phyloP scores from a whole-genome alignment of 30 jellyfish, hydroid and myxozoan species.

The Chrysaora quinquecirrha region DNA sequence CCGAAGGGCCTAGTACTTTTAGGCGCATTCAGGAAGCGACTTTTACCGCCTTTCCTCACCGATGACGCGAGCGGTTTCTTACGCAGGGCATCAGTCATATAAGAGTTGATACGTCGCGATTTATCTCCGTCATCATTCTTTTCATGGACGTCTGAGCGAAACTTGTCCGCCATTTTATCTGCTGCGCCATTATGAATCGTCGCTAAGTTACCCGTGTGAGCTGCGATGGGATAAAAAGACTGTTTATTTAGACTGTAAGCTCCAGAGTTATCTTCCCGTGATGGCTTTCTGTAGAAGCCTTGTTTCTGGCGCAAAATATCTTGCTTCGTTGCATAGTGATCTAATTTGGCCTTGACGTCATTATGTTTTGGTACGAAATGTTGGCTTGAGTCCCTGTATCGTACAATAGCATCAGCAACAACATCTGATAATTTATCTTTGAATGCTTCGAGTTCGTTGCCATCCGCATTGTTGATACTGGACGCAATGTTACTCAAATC shows the following conservation, averaged over 20 bases:
- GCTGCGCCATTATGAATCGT: background rate
- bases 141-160: no score
- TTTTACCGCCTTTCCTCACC: background rate
- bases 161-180: background rate
- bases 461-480: constrained; percentile 3
- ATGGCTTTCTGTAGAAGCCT: background rate
- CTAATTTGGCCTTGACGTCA: background rate
- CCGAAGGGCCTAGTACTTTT: background rate
- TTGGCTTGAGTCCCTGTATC: constrained; percentile 12
- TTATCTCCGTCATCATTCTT: background rate
- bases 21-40: background rate
- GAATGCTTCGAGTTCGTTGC: constrained; percentile 32
- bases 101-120: background rate
- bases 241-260: background rate
- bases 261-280: background rate
- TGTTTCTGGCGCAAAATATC: background rate
- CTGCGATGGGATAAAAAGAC: background rate
- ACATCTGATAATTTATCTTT: constrained; percentile 68
- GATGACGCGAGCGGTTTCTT: background rate
- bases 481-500: constrained; percentile 13
- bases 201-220: background rate
- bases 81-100: background rate
- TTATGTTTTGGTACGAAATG: background rate
- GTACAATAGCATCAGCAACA: constrained; percentile 73
- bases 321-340: background rate